A percentile compares a stretch with the other conserved stretches of the same genome.
These are phyloP conservation scores for Catalaphyllia jardinei DNA, from an alignment of 64 coral and sea anemone species.

Conservation along the genomic window DNA sequence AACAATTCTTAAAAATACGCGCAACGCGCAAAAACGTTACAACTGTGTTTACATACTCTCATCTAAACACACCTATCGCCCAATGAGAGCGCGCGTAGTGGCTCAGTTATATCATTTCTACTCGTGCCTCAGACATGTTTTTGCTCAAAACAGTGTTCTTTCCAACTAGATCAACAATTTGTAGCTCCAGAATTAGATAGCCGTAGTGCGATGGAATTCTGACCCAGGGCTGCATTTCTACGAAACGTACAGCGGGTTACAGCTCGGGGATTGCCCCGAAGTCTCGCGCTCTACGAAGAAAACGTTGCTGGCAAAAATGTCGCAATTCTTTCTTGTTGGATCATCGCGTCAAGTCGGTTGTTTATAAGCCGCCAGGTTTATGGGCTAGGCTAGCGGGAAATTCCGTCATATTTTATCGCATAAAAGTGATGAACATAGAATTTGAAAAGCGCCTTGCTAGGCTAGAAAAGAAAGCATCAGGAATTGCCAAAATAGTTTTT, in stretches of 20 bases:
- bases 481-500: background rate
- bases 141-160: background rate
- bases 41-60: no score
- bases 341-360: background rate
- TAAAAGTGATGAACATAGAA: background rate
- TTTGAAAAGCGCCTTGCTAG: background rate
- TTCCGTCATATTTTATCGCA: background rate
- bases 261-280: background rate
- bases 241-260: background rate
- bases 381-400: background rate
- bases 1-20: no score
- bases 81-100: no score
- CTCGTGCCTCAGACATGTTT: background rate
- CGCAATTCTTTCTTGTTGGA: no score
- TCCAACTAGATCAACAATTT: background rate
- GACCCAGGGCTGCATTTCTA: background rate
- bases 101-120: no score
- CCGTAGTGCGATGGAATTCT: background rate
- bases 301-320: background rate
- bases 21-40: no score
- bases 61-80: no score
- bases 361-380: no score
- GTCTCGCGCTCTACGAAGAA: background rate
- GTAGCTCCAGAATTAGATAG: background rate
- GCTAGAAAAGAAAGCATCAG: background rate